These are phyloP conservation scores for Apotomis capreana DNA, from an alignment of 2,888 invertebrate genomes.

Conservation along the genomic window DNA sequence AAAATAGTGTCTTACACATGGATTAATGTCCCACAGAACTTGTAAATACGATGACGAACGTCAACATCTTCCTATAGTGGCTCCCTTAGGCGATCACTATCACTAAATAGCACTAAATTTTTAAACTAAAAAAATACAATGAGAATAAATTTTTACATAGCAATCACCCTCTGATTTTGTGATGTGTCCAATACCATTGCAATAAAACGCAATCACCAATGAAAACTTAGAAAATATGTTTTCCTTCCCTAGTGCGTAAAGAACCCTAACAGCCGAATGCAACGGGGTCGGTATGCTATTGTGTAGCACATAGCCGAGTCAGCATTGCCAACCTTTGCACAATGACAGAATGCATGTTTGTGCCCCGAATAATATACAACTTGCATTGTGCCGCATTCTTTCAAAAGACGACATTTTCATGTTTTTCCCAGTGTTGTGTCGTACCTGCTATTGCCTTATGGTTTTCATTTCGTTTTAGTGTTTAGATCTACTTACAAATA, in stretches of 20 bases:
- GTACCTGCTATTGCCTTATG: neutral
- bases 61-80: too few relatives aligned
- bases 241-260: conserved; percentile 1
- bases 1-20: too few relatives aligned
- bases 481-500: too few relatives aligned
- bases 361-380: conserved; percentile 33
- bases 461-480: too few relatives aligned
- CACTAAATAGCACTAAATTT: too few relatives aligned
- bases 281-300: conserved; percentile 28
- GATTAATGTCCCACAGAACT: too few relatives aligned
- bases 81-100: too few relatives aligned
- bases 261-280: conserved; percentile 25
- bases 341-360: conserved; percentile 33
- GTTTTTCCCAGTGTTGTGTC: neutral
- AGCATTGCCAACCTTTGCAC: conserved; percentile 27
- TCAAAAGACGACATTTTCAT: conserved; percentile 10
- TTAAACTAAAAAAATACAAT: too few relatives aligned
- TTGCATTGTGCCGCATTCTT: conserved; percentile 14
- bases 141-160: too few relatives aligned
- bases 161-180: too few relatives aligned
- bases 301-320: conserved; percentile 19
- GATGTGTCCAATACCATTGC: neutral
- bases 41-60: too few relatives aligned
- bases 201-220: neutral
- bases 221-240: conserved; percentile 10